phyloP scores from a whole-genome alignment of 2,797 vertebrate species.

The Tinamus major region DNA sequence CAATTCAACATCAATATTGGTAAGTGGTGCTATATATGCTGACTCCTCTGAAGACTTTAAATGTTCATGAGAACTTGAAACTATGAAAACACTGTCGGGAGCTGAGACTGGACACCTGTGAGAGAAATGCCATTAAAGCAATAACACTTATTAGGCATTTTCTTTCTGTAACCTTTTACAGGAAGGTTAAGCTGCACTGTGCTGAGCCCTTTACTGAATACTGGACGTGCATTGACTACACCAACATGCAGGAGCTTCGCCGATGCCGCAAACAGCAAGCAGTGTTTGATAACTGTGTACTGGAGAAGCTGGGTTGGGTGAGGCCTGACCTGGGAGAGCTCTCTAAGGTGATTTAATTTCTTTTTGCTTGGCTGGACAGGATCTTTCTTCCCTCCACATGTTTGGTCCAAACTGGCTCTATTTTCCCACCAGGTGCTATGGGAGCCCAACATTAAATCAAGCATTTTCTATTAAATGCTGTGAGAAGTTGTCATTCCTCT shows the following conservation, averaged over 20 bases:
- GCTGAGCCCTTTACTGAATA: slow-evolving; percentile 95
- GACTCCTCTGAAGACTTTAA: neutral
- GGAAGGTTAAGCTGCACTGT: slow-evolving; percentile 93
- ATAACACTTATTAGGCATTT: accelerated
- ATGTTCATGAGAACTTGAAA: neutral
- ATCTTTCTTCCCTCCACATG: accelerated
- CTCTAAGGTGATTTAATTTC: slow-evolving; percentile 88
- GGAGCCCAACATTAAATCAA: neutral
- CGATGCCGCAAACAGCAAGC: slow-evolving; percentile 90
- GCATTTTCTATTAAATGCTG: neutral
- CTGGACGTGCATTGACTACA: slow-evolving; percentile 95
- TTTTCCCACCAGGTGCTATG: accelerated
- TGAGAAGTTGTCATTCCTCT: neutral
- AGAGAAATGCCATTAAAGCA: neutral
- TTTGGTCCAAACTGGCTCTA: neutral
- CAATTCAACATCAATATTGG: neutral
- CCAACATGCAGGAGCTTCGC: slow-evolving; percentile 82
- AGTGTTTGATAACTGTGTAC: slow-evolving; percentile 91
- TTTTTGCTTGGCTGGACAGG: accelerated
- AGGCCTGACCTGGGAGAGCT: slow-evolving; percentile 92
- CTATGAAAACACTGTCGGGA: accelerated
- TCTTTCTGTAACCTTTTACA: slow-evolving; percentile 56
- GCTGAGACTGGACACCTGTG: neutral
- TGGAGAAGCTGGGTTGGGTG: slow-evolving; percentile 95
- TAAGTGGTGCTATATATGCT: neutral